A percentile compares a stretch with the other conserved stretches of the same genome.
Conservation (phyloP, 2,888 invertebrate genomes). For the Cistogaster globosa region DNA sequence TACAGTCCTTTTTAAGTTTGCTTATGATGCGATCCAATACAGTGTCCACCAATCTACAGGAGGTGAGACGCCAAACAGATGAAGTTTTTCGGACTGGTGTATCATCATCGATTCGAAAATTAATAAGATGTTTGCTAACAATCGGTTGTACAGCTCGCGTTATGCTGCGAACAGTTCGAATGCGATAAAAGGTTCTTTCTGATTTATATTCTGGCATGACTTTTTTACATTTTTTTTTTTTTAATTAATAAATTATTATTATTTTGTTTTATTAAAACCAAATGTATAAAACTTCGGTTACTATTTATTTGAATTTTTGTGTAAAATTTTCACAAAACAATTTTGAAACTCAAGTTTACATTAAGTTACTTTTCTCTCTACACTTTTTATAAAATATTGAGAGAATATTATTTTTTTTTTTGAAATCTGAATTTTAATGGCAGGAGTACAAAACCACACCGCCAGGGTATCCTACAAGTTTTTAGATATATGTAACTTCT, state of each 20-base stretch:
- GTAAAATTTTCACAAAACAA: too few species aligned
- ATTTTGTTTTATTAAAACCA: not conserved
- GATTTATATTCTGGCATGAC: constrained; percentile 28
- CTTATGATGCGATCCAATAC: constrained; percentile 65
- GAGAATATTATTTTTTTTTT: too few species aligned
- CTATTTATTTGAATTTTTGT: constrained; percentile 6
- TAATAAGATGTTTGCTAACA: constrained; percentile 54
- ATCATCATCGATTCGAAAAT: constrained; percentile 28
- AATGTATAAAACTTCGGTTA: not conserved
- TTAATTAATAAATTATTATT: not conserved
- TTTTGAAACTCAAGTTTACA: too few species aligned
- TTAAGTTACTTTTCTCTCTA: too few species aligned
- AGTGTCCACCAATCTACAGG: not conserved
- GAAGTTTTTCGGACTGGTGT: not conserved
- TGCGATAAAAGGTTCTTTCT: constrained; percentile 49
- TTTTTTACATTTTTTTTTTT: not conserved
- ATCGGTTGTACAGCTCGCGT: constrained; percentile 22
- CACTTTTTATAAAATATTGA: too few species aligned
- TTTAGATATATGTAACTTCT: too few species aligned
- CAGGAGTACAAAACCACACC: too few species aligned
- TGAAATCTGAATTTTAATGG: too few species aligned
- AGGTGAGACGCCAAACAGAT: not conserved
- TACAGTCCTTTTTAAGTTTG: constrained; percentile 47
- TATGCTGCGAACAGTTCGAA: constrained; percentile 67
- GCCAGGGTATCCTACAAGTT: too few species aligned